Base-by-base conservation (phyloP, 2,888 invertebrate genomes). In the Dicycla oo region DNA sequence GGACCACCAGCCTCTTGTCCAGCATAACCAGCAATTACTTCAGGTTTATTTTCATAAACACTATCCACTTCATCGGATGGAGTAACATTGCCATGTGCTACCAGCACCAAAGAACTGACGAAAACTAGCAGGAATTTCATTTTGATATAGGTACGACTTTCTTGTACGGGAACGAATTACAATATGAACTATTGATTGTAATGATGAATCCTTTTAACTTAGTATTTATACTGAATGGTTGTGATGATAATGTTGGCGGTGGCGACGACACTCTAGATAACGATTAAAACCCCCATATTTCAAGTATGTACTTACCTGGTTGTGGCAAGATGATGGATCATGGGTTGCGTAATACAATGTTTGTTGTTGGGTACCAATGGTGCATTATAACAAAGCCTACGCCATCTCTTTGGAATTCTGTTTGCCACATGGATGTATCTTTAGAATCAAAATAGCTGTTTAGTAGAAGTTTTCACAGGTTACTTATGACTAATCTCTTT, bases 111-210 rank as follows among this genome's bases (percentile, higher is more conserved):
- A 1, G 40, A 40, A 73, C 47, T 30, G 20, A 47, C 5, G 15
- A 73, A 49, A 30, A 73, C 23, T 6, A 70, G 0, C 15, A 73
- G 23, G 11, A 60, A 15, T 47, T 70, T 73, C 47, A 60, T 70
- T 43, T 73, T 74, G n/a, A 15, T 8, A 49, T 5, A 20, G 3
- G 8, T 23, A 30, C 13, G 10, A 30, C 30, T 73, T 56, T 38
- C 7, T 47, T 20, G 38, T 38, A 26, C 11, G 1, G 1, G 26
- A 49, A 26, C 38, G 47, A 68, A 26, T 38, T 20, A 20, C 23
- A 69, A 47, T 20, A 38, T 54, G 8, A 30, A 15, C 2, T 7
- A 53, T 23, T 20, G 4, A 30, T 30, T 58, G 20, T 38, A 60
- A 58, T 57, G 26, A 26, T 40, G 20, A 26, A 20, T 60, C 8